phyloP scores from a whole-genome alignment of 1,140 invertebrate genomes.

The Psilanteris sp. region DNA sequence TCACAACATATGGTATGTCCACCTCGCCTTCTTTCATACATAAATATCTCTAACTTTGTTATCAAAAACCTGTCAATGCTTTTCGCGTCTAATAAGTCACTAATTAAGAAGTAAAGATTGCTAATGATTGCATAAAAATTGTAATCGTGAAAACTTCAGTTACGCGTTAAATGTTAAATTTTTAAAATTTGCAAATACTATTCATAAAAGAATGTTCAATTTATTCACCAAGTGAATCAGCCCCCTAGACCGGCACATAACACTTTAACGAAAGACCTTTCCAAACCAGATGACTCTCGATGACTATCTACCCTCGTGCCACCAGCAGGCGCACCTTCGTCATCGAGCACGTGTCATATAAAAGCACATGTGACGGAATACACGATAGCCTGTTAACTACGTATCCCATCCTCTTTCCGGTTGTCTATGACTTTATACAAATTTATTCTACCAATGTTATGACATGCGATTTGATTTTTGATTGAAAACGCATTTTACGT shows the following conservation, averaged over 20 bases:
- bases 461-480: too few species aligned
- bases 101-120: slow-evolving; percentile 61
- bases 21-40: slow-evolving; percentile 14
- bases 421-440: slow-evolving; percentile 25
- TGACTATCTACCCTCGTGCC: slow-evolving; percentile 77
- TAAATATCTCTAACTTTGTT: slow-evolving; percentile 19
- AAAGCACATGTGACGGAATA: slow-evolving; percentile 74
- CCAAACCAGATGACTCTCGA: slow-evolving; percentile 77
- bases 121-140: too few species aligned
- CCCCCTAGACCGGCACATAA: slow-evolving; percentile 63
- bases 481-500: too few species aligned
- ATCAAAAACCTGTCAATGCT: slow-evolving; percentile 43
- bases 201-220: slow-evolving; percentile 70
- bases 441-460: slow-evolving; percentile 1
- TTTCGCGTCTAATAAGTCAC: slow-evolving; percentile 64
- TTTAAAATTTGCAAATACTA: slow-evolving; percentile 33
- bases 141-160: too few species aligned
- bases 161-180: neutral
- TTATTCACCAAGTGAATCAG: slow-evolving; percentile 76
- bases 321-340: slow-evolving; percentile 70
- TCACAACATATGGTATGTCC: slow-evolving; percentile 32
- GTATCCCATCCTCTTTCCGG: slow-evolving; percentile 50
- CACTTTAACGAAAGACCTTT: slow-evolving; percentile 75
- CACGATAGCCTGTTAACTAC: slow-evolving; percentile 60
- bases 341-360: slow-evolving; percentile 73